A percentile compares a stretch with the other conserved stretches of the same genome.
Conservation (phyloP, 2,113 vertebrate genomes). For the Platysternon megacephalum region DNA sequence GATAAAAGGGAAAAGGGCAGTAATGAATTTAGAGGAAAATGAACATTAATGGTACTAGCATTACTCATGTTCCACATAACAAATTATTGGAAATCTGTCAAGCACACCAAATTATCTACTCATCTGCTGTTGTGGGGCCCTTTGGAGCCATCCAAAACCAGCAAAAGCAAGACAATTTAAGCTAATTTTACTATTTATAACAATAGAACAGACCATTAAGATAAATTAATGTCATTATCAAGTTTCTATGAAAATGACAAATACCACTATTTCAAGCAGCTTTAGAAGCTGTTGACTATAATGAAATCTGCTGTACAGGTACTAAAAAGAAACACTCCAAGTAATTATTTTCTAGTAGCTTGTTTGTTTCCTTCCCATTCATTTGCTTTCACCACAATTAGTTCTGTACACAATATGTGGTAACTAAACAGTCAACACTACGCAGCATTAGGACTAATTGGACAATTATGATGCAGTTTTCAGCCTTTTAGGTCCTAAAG, state of each 20-base stretch:
- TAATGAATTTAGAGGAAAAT: constrained; percentile 99
- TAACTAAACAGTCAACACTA: constrained; percentile 89
- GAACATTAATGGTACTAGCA: constrained; percentile 99
- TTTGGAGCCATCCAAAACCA: constrained; percentile 97
- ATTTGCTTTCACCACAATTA: constrained; percentile 99
- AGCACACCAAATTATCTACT: constrained; percentile 99
- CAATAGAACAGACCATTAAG: constrained; percentile 99
- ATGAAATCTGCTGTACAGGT: constrained; percentile 99
- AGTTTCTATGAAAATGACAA: constrained; percentile 99
- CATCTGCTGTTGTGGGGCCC: constrained; percentile 91
- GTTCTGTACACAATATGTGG: constrained; percentile 90
- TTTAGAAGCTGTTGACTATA: constrained; percentile 99
- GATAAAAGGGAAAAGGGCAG: constrained; percentile 99
- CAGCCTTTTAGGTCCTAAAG: constrained; percentile 93
- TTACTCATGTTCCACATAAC: constrained; percentile 99
- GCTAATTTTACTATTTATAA: constrained; percentile 99
- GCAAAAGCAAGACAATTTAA: constrained; percentile 99
- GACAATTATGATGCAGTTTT: constrained; percentile 98
- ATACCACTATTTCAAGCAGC: constrained; percentile 98
- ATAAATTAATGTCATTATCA: constrained; percentile 99
- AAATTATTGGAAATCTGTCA: constrained; percentile 99
- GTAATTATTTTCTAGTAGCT: constrained; percentile 99
- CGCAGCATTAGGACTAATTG: constrained; percentile 98
- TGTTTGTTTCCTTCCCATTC: constrained; percentile 99
- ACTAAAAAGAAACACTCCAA: constrained; percentile 99